Evolutionary conservation across 2,113 vertebrate genomes (phyloP), one percentile per base, ranked within the genome.

Genomic region (Erinaceus europaeus): DNA sequence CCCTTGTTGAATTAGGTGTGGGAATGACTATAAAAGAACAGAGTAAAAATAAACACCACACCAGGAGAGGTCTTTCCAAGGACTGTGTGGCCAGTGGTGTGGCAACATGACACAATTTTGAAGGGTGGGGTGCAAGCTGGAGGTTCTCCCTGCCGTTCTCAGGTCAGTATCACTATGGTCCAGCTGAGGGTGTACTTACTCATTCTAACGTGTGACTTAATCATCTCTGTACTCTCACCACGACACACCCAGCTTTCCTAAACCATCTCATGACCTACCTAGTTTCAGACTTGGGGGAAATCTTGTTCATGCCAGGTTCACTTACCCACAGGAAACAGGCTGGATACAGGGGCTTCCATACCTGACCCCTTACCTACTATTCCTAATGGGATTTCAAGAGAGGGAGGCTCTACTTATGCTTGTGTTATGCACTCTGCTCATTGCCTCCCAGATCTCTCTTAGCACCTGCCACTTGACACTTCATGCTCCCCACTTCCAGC

Each of bases 1-100:
- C n/a, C n/a, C n/a, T n/a, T 62, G 12, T 89, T 73, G 84, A 84
- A 73, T 87, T 78, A 42, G 71, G 57, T 84, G 21, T 75, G 44
- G 82, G 61, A 29, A 71, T 67, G 71, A 67, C 65, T 50, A 61
- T 27, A 78, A 55, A 77, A 87, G 78, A 89, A 53, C 29, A 25
- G 50, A 69, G n/a, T 57, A 21, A 46, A 73, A 73, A 77, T 14
- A 61, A 67, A 52, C n/a, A 62, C 23, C 42, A 18, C 21, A 10
- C 9, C 20, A 18, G 27, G 62, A n/a, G 52, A 53, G 71, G 46
- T 18, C 40, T 73, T 91, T 55, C 12, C 17, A 11, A 46, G 36
- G 32, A 14, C 11, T 11, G 4, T 4, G 0, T 21, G 32, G 38
- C 6, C 2, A 20, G 14, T 6, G 14, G 25, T 21, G 29, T 38